Evolutionary conservation across 2,797 vertebrate species (phyloP).

Genomic region (Gadopsis bispinosus): DNA sequence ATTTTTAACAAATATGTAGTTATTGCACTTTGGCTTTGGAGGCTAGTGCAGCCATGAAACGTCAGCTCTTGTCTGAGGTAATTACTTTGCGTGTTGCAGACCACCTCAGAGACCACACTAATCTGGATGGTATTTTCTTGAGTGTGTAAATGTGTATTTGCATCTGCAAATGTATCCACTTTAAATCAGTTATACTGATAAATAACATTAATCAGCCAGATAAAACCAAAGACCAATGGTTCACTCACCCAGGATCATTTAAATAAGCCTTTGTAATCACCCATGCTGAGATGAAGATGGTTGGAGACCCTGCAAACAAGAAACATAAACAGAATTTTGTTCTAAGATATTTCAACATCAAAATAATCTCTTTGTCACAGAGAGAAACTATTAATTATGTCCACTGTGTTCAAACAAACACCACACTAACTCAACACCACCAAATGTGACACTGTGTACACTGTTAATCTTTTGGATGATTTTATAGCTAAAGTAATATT

Average conservation of each 20-base stretch:
- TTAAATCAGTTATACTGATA: not conserved
- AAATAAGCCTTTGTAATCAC: slow-evolving; percentile 86
- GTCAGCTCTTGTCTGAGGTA: not conserved
- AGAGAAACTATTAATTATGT: slow-evolving; percentile 18
- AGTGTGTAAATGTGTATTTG: not conserved
- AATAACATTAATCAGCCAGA: slow-evolving; percentile 19
- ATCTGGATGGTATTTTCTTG: not conserved
- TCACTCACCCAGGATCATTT: slow-evolving; percentile 83
- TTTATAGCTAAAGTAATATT: slow-evolving; percentile 41
- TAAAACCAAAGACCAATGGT: slow-evolving; percentile 19
- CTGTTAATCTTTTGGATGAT: slow-evolving; percentile 38
- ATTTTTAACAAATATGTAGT: not conserved
- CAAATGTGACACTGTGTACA: slow-evolving; percentile 23
- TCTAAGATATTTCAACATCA: slow-evolving; percentile 28
- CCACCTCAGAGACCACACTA: slow-evolving; percentile 12
- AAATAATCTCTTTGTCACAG: slow-evolving; percentile 12
- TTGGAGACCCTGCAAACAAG: slow-evolving; percentile 87
- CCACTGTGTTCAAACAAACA: slow-evolving; percentile 25
- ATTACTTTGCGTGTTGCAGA: slow-evolving; percentile 16
- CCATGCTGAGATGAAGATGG: slow-evolving; percentile 91
- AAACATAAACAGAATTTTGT: slow-evolving; percentile 40
- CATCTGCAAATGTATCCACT: not conserved
- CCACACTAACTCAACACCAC: slow-evolving; percentile 5
- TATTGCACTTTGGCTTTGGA: not conserved
- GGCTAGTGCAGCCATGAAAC: not conserved